These are phyloP conservation scores for Micropoecilia bifurca DNA, from an alignment of 2,797 vertebrate species.

Conservation along the genomic window DNA sequence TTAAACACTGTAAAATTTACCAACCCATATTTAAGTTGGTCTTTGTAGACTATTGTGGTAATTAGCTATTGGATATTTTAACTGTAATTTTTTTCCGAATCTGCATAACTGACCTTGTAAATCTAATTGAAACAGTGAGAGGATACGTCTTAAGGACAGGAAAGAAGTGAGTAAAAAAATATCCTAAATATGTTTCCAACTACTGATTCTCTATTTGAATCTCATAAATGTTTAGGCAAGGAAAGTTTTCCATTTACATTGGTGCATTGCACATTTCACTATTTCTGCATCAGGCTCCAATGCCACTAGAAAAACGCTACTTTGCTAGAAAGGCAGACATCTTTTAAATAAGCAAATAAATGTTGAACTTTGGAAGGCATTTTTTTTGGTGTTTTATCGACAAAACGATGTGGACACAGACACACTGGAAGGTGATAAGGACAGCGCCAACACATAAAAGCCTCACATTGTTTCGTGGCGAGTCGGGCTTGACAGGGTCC, in stretches of 20 bases:
- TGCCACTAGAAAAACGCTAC: neutral
- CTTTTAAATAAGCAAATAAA: neutral
- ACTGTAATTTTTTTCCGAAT: neutral
- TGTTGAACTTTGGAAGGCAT: neutral
- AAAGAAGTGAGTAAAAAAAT: neutral
- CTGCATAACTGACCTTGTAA: neutral
- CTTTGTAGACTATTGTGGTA: neutral
- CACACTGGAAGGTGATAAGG: neutral
- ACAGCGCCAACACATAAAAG: slow-evolving; percentile 5
- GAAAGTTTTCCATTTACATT: neutral
- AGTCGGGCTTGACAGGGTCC: slow-evolving; percentile 90
- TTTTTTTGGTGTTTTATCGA: neutral
- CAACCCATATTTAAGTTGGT: neutral
- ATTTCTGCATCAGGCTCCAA: neutral
- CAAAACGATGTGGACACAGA: neutral
- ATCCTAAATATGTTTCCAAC: neutral
- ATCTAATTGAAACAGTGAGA: neutral
- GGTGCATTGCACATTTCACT: neutral
- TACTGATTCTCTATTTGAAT: neutral
- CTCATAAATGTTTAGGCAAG: neutral
- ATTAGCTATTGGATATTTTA: neutral
- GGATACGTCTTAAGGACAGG: neutral
- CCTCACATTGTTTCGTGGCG: slow-evolving; percentile 90
- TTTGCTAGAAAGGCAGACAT: neutral
- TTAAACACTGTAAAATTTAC: neutral